Base-by-base conservation (phyloP, 2,113 vertebrate species). In the Hypomesus transpacificus region DNA sequence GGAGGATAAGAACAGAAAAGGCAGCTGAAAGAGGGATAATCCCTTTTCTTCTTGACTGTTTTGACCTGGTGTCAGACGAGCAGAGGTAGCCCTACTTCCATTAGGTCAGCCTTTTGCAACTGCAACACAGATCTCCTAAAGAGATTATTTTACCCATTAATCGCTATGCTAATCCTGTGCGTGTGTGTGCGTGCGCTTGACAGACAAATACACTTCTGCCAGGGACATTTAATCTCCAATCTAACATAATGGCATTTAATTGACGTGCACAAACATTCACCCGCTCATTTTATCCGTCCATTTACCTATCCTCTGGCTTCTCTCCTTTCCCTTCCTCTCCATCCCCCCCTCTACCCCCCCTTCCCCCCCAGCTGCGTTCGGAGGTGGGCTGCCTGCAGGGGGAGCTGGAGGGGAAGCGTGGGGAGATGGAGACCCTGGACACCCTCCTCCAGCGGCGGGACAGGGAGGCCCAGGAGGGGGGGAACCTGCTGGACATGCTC, bases 391-490 rank as follows among this genome's bases (percentile, higher is more conserved):
- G 86, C 75, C 85, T 98, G 78, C 91, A 88, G 62, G 83, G 22
- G 26, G 91, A 95, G 70, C 59, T 94, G 4, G 88, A 91, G 53
- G 90, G 90, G 3, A 91, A 91, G 31, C 86, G 80, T 5, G 81
- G 80, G 0, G 94, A 96, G 71, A 91, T 98, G 85, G 92, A 94
- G 62, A 91, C 80, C 0, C 81, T 98, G 73, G 93, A 95, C 73
- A 89, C 68, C 0, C 91, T 97, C 0, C 90, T 94, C 74, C 93
- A 93, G 59, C 83, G 88, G 7, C 80, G 85, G 2, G 92, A 93
- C 24, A 83, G 94, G 63, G 96, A 97, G 76, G 93, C 92, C 79
- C 92, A 94, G 67, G 95, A 94, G 81, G 94, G 89, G 52, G 87
- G 89, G 0, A 93, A 93, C 83, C 92, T 95, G 24, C 80, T 98